Evolutionary conservation across 2,888 invertebrate genomes (phyloP).

Genomic region (Zygaena filipendulae): DNA sequence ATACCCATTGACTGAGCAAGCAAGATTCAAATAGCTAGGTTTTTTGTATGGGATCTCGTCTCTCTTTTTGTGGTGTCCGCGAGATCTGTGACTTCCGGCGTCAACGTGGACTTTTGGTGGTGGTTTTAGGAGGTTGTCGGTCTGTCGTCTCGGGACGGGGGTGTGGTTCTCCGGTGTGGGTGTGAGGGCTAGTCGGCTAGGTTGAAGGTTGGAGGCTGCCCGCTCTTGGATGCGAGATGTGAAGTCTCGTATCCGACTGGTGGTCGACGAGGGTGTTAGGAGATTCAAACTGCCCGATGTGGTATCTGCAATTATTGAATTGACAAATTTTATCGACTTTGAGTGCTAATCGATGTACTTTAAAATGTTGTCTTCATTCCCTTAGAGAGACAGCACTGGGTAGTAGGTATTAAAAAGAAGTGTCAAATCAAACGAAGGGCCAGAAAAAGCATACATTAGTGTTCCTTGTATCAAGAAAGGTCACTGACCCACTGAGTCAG

Average conservation of each 20-base stretch:
- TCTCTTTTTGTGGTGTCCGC: slow-evolving; percentile 46
- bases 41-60: slow-evolving; percentile 70
- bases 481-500: too few relatives aligned
- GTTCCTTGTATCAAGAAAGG: too few relatives aligned
- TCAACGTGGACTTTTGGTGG: slow-evolving; percentile 51
- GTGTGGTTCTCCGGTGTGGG: slow-evolving; percentile 33
- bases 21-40: slow-evolving; percentile 89
- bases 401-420: too few relatives aligned
- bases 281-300: slow-evolving; percentile 73
- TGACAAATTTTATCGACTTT: background rate
- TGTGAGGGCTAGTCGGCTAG: slow-evolving; percentile 27
- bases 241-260: slow-evolving; percentile 66
- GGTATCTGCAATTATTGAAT: slow-evolving; percentile 45
- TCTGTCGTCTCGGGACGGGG: slow-evolving; percentile 23
- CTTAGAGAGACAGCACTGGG: too few relatives aligned
- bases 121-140: slow-evolving; percentile 49
- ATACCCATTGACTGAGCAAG: slow-evolving; percentile 92
- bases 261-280: slow-evolving; percentile 71
- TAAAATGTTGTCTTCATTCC: too few relatives aligned
- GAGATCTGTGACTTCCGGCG: slow-evolving; percentile 42
- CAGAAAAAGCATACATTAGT: too few relatives aligned
- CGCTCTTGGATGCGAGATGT: slow-evolving; percentile 70
- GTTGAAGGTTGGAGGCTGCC: slow-evolving; percentile 38
- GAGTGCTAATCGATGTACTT: too few relatives aligned
- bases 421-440: too few relatives aligned